These are phyloP conservation scores for Peromyscus eremicus DNA, from an alignment of 2,797 vertebrate species.

Conservation along the genomic window DNA sequence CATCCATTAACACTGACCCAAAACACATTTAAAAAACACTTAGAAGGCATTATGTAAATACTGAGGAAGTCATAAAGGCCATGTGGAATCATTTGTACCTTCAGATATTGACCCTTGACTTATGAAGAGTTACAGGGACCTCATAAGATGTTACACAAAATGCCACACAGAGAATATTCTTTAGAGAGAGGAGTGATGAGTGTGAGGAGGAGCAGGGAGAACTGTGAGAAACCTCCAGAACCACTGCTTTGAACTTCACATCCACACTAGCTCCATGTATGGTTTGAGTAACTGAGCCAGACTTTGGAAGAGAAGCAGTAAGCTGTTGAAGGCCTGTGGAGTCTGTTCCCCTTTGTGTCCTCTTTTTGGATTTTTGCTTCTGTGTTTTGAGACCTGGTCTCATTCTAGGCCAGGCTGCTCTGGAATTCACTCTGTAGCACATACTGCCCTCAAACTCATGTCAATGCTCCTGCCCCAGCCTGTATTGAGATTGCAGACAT, in stretches of 20 bases:
- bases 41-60: conserved; percentile 75
- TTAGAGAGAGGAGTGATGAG: background rate
- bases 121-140: background rate
- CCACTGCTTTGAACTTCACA: background rate
- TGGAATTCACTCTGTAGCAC: background rate
- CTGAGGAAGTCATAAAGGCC: conserved; percentile 30
- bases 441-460: background rate
- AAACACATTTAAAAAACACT: conserved; percentile 73
- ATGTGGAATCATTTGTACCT: conserved; percentile 16
- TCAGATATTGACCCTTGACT: conserved; percentile 51
- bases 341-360: background rate
- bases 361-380: background rate
- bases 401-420: background rate
- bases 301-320: background rate
- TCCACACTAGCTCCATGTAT: background rate
- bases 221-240: background rate
- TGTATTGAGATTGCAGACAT: background rate
- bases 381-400: background rate
- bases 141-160: background rate
- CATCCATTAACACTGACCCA: conserved; percentile 73
- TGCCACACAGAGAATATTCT: background rate
- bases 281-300: background rate
- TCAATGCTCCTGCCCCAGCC: background rate
- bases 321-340: background rate
- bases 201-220: background rate